A percentile compares a stretch with the other conserved stretches of the same genome.
Evolutionary conservation across 2,888 invertebrate genomes (phyloP).

Genomic region (Scaptomyza flava): DNA sequence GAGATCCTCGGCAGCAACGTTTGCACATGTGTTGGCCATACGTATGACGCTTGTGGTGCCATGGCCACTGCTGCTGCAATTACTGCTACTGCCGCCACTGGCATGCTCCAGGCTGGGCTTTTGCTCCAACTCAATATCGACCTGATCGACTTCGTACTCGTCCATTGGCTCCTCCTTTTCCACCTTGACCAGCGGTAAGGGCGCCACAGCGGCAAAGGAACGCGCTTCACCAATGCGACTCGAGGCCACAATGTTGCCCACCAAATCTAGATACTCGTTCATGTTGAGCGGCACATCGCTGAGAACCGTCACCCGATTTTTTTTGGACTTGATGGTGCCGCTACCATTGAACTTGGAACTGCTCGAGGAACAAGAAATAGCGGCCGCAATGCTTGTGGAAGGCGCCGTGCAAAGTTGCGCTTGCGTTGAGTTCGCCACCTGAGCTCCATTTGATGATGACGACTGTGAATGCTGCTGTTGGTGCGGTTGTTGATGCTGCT

Average conservation of each 20-base stretch:
- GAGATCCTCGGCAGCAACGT: slow-evolving; percentile 67
- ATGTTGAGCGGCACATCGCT: slow-evolving; percentile 84
- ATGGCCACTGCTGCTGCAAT: slow-evolving; percentile 56
- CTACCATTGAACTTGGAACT: slow-evolving; percentile 36
- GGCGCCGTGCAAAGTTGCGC: slow-evolving; percentile 46
- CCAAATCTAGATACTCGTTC: slow-evolving; percentile 83
- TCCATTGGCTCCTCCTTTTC: slow-evolving; percentile 82
- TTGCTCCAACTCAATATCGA: slow-evolving; percentile 34
- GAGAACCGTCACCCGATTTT: slow-evolving; percentile 82
- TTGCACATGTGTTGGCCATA: slow-evolving; percentile 75
- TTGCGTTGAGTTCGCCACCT: slow-evolving; percentile 4
- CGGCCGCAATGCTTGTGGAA: slow-evolving; percentile 61
- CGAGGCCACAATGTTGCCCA: slow-evolving; percentile 84
- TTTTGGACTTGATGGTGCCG: slow-evolving; percentile 64
- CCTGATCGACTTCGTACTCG: slow-evolving; percentile 65
- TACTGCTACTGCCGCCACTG: slow-evolving; percentile 34
- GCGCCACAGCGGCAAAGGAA: slow-evolving; percentile 67
- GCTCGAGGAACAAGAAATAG: slow-evolving; percentile 8
- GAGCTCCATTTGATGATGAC: slow-evolving; percentile 5
- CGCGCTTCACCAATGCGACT: slow-evolving; percentile 79
- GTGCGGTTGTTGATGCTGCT: slow-evolving; percentile 13
- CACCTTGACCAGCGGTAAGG: slow-evolving; percentile 80
- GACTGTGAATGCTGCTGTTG: slow-evolving; percentile 6
- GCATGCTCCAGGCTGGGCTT: slow-evolving; percentile 55
- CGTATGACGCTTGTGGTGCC: slow-evolving; percentile 84